Evolutionary conservation across 1,140 invertebrate genomes (phyloP).

Genomic region (Polyergus mexicanus): DNA sequence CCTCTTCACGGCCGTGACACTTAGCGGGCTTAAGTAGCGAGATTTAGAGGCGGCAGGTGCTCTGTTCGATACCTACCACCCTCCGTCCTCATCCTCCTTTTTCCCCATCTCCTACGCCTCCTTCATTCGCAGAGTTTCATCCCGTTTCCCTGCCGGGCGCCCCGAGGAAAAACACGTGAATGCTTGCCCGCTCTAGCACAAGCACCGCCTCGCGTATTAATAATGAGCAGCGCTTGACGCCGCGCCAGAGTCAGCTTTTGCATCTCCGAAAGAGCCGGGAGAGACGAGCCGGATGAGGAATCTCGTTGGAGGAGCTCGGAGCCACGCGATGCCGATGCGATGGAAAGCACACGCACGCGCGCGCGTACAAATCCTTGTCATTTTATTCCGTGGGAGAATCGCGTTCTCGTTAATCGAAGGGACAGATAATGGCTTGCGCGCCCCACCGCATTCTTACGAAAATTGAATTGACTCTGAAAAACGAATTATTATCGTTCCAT

Average conservation of each 20-base stretch:
- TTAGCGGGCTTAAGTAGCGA: slow-evolving; percentile 82
- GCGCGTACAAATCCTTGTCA: background rate
- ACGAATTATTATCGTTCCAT: background rate
- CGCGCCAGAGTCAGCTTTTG: slow-evolving; percentile 70
- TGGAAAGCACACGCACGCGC: slow-evolving; percentile 18
- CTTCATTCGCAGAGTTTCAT: slow-evolving; percentile 49
- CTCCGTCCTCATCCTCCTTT: background rate
- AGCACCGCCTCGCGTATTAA: slow-evolving; percentile 77
- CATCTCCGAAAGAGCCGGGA: slow-evolving; percentile 2
- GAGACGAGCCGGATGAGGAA: slow-evolving; percentile 49
- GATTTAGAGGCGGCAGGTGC: slow-evolving; percentile 86
- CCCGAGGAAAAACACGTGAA: slow-evolving; percentile 76
- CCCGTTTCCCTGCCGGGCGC: slow-evolving; percentile 48
- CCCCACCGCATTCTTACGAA: too few relatives aligned
- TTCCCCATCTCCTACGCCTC: slow-evolving; percentile 18
- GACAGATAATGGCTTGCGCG: background rate
- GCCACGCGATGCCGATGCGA: slow-evolving; percentile 9
- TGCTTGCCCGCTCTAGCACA: slow-evolving; percentile 78
- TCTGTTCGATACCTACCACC: slow-evolving; percentile 48
- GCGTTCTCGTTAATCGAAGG: background rate
- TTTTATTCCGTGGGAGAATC: slow-evolving; percentile 32
- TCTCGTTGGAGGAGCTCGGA: slow-evolving; percentile 20
- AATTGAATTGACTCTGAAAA: background rate
- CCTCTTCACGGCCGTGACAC: slow-evolving; percentile 78
- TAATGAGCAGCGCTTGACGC: slow-evolving; percentile 80